Evolutionary conservation across 1,140 invertebrate genomes (phyloP).

Genomic region (Andricus grossulariae): DNA sequence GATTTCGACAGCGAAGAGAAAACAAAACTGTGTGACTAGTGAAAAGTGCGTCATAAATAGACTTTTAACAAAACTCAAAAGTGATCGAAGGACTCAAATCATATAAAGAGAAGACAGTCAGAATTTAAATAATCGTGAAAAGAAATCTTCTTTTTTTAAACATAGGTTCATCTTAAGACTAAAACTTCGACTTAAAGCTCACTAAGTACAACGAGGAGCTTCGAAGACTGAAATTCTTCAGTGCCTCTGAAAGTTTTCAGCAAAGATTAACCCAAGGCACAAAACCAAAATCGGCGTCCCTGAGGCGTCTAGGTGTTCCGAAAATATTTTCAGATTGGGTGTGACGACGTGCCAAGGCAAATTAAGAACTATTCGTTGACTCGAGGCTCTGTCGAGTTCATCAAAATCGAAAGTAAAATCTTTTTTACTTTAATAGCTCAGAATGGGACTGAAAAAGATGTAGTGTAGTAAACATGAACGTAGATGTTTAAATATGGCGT

Average conservation of each 20-base stretch:
- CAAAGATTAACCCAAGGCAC: not conserved
- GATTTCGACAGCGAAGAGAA: conserved; percentile 17
- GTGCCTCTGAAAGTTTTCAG: not conserved
- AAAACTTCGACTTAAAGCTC: too few species aligned
- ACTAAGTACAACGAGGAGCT: too few species aligned
- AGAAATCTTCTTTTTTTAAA: too few species aligned
- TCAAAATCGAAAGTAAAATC: conserved; percentile 8
- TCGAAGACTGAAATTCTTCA: too few species aligned
- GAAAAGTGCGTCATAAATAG: conserved; percentile 33
- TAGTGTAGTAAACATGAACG: not conserved
- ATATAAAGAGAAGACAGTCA: not conserved
- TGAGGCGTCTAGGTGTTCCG: not conserved
- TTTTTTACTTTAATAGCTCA: not conserved
- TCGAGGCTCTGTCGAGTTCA: not conserved
- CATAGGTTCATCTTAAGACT: too few species aligned
- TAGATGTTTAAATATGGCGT: conserved; percentile 7
- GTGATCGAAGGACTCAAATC: conserved; percentile 6
- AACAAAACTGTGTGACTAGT: conserved; percentile 28
- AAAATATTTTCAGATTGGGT: conserved; percentile 20
- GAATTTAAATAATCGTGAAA: not conserved
- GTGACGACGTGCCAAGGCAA: not conserved
- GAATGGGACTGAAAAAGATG: conserved; percentile 4
- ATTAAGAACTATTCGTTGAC: conserved; percentile 1
- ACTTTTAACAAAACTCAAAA: conserved; percentile 8
- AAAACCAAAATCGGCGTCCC: not conserved